phyloP scores from a whole-genome alignment of 2,888 invertebrate species.

The Syrista parreyssii region DNA sequence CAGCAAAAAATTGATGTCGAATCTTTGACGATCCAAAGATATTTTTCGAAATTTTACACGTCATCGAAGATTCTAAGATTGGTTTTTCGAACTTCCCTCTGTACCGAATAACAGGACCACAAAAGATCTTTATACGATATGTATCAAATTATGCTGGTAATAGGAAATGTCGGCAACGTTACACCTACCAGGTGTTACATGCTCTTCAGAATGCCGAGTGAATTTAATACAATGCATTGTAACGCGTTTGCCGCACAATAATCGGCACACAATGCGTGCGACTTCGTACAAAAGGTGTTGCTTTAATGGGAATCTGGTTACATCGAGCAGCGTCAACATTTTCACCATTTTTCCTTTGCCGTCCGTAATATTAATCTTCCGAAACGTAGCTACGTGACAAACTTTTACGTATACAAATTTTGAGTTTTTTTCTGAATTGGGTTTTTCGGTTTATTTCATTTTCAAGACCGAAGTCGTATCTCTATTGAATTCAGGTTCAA shows the following conservation, averaged over 20 bases:
- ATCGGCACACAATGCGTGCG: constrained; percentile 53
- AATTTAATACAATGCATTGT: constrained; percentile 55
- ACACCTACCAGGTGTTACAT: constrained; percentile 65
- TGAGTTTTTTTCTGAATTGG: background rate
- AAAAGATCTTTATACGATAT: constrained; percentile 51
- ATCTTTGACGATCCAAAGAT: background rate
- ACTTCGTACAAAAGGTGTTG: constrained; percentile 59
- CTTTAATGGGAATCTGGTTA: constrained; percentile 64
- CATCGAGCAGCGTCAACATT: constrained; percentile 27
- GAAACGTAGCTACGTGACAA: background rate
- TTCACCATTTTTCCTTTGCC: constrained; percentile 7
- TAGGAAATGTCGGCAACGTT: constrained; percentile 64
- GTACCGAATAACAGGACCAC: constrained; percentile 14
- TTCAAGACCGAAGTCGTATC: background rate
- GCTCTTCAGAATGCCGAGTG: constrained; percentile 39
- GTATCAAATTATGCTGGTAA: constrained; percentile 66
- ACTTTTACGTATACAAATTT: background rate
- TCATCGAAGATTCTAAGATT: background rate
- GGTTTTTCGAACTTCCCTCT: background rate
- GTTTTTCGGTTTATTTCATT: background rate
- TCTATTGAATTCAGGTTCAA: background rate
- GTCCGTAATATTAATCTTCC: background rate
- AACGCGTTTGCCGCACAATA: constrained; percentile 55
- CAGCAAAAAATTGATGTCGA: background rate
- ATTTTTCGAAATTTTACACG: background rate